Base-by-base conservation (phyloP, 2,797 vertebrate genomes). In the Epinephelus malabaricus region DNA sequence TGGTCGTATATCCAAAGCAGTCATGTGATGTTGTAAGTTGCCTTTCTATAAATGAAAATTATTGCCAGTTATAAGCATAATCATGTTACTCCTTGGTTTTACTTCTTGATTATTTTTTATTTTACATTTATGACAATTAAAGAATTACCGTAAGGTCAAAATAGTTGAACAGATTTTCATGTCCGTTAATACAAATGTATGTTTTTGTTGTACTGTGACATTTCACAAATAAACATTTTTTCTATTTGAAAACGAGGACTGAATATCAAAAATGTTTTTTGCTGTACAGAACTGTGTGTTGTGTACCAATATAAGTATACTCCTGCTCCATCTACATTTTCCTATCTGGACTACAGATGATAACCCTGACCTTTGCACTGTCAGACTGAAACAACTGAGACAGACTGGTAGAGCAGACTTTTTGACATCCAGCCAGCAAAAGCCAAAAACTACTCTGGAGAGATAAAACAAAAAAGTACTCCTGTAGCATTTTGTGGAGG, bases 191-290 rank as follows among this genome's bases (percentile, higher is more conserved):
- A 83, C 67, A 23, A 43, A 9, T 47, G 5, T 34, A 46, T 46
- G 5, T 47, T 72, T 64, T 65, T 73, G 21, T 59, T 45, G 13
- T 49, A 49, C 47, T 68, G 30, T 80, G n/a, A 73, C 2, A 0
- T 80, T 66, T 62, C 50, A 65, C 30, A 78, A 88, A 88, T 87
- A 88, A 88, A 90, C 66, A 75, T 63, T 54, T 76, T 79, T 79
- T 84, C 9, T 60, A 75, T 63, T 34, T 69, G 19, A n/a, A 68
- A 62, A 51, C 54, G 51, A 0, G 12, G 18, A 62, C 46, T 9
- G 5, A 4, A 11, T 30, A 11, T 60, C 0, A 14, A 65, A 60
- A 3, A 9, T 51, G 10, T 46, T 30, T 21, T 61, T 25, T 71
- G 25, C 45, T 55, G 13, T n/a, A 12, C 14, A 50, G 10, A 50